Percentiles rank a stretch among this genome's conserved stretches.
phyloP scores from a whole-genome alignment of 1,140 invertebrate species.

The Colletes gigas region DNA sequence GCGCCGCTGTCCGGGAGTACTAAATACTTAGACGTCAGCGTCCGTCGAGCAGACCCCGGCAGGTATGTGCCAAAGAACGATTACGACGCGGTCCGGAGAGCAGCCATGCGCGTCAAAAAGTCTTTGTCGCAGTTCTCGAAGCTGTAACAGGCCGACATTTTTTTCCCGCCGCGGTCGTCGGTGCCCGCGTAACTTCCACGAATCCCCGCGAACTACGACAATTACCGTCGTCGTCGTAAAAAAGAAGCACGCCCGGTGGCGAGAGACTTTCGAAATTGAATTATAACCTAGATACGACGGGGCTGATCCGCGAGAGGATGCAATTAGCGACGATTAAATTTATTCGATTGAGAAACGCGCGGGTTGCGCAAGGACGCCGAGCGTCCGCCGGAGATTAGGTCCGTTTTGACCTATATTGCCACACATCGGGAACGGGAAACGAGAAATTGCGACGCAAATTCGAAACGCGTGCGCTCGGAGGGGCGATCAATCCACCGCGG shows the following conservation, averaged over 20 bases:
- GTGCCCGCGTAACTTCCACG: constrained; percentile 41
- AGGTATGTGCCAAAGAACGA: constrained; percentile 39
- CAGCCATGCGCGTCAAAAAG: constrained; percentile 58
- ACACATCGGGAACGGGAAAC: too few relatives aligned
- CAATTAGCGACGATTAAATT: constrained; percentile 13
- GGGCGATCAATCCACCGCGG: too few relatives aligned
- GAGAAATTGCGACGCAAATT: too few relatives aligned
- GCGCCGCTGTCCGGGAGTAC: background rate
- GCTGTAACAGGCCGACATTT: constrained; percentile 11
- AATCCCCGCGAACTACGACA: constrained; percentile 27
- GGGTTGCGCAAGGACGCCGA: background rate
- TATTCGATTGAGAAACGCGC: background rate
- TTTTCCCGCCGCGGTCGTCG: background rate
- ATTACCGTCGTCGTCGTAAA: too few relatives aligned
- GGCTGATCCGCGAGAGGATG: background rate
- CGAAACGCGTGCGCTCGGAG: too few relatives aligned
- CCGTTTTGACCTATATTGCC: too few relatives aligned
- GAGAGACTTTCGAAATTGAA: constrained; percentile 44
- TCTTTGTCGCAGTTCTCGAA: constrained; percentile 50
- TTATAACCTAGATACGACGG: background rate
- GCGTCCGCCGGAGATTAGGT: too few relatives aligned
- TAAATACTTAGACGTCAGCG: background rate
- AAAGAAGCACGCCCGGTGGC: background rate
- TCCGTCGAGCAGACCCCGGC: background rate
- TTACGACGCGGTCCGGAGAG: constrained; percentile 14